Conservation (phyloP, 2,113 vertebrate genomes). For the Progne subis region DNA sequence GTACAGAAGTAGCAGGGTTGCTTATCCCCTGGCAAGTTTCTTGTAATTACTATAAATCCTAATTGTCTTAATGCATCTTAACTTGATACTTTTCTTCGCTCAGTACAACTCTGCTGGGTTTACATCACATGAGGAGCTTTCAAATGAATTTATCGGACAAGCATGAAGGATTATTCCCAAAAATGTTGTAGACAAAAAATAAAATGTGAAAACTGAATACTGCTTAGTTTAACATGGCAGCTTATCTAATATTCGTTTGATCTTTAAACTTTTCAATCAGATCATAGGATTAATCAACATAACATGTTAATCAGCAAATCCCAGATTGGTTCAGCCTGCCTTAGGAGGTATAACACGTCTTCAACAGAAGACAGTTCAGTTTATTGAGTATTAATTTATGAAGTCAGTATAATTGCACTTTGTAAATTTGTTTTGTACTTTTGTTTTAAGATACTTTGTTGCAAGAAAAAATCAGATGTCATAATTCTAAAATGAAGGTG, state of each 20-base stretch:
- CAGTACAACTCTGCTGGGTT: neutral
- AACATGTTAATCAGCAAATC: constrained; percentile 55
- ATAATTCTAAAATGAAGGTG: neutral
- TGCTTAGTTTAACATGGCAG: constrained; percentile 49
- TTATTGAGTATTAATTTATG: constrained; percentile 47
- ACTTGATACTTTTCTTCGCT: neutral
- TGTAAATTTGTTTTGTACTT: constrained; percentile 31
- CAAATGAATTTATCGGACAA: constrained; percentile 27
- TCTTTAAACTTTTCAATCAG: constrained; percentile 50
- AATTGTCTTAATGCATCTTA: constrained; percentile 42
- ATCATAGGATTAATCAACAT: constrained; percentile 66
- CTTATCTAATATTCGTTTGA: constrained; percentile 52
- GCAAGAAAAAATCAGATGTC: neutral
- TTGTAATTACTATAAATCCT: constrained; percentile 54
- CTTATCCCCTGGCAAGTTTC: constrained; percentile 30
- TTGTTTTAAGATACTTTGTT: neutral
- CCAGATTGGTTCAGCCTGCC: neutral
- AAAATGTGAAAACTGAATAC: constrained; percentile 3
- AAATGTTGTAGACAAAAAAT: constrained; percentile 19
- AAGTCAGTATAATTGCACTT: constrained; percentile 41
- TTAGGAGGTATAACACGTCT: neutral
- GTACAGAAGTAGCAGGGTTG: neutral
- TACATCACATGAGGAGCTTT: neutral
- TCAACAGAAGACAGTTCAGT: constrained; percentile 28
- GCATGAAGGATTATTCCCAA: constrained; percentile 28